Evolutionary conservation across 2,113 vertebrate species (phyloP).

Genomic region (Pomatorhinus ruficollis): DNA sequence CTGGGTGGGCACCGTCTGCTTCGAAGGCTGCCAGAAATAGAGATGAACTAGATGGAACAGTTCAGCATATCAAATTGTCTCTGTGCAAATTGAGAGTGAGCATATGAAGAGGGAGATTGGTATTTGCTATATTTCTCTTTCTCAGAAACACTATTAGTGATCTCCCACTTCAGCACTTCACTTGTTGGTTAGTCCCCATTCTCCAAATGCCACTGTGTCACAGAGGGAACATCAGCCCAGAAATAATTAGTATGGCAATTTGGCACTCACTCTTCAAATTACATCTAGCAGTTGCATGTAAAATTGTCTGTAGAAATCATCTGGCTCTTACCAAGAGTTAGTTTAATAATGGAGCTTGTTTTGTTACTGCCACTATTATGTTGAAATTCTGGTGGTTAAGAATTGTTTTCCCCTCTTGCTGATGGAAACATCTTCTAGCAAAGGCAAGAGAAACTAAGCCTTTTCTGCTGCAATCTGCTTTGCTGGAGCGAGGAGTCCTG

Average conservation of each 20-base stretch:
- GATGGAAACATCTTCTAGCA: not conserved
- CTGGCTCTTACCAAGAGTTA: constrained; percentile 47
- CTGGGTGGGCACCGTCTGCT: accelerated
- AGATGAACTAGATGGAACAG: not conserved
- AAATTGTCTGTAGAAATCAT: constrained; percentile 39
- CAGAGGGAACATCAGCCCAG: constrained; percentile 59
- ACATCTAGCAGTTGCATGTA: constrained; percentile 43
- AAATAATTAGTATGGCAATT: constrained; percentile 61
- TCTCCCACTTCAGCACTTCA: constrained; percentile 63
- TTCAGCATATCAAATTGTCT: not conserved
- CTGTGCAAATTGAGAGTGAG: not conserved
- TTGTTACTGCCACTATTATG: not conserved
- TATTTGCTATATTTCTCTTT: constrained; percentile 25
- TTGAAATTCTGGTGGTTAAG: not conserved
- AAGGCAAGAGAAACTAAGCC: not conserved
- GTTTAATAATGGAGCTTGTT: constrained; percentile 46
- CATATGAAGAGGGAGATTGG: not conserved
- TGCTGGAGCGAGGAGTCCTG: not conserved
- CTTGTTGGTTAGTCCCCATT: constrained; percentile 49
- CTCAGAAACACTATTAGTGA: constrained; percentile 48
- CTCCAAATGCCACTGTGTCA: constrained; percentile 62
- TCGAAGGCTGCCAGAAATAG: not conserved
- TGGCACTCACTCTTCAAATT: constrained; percentile 52
- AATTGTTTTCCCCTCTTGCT: not conserved
- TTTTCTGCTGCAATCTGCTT: not conserved